A percentile compares a stretch with the other conserved stretches of the same genome.
Conservation (phyloP, 2,797 vertebrate species). For the Threskiornis aethiopicus region DNA sequence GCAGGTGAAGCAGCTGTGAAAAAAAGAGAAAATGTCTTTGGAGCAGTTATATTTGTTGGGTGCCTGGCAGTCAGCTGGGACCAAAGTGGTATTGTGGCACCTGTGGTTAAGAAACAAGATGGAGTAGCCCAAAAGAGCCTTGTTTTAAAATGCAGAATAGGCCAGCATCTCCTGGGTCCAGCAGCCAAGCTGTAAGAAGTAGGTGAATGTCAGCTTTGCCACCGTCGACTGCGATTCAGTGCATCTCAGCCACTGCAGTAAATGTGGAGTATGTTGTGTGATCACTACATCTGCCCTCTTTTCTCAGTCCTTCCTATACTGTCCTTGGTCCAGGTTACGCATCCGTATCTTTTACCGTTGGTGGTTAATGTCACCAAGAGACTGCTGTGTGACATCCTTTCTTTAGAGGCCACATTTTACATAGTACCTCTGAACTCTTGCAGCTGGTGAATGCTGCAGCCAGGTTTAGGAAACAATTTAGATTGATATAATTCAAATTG, state of each 20-base stretch:
- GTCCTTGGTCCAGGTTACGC: not conserved
- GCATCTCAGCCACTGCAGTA: not conserved
- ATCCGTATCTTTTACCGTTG: not conserved
- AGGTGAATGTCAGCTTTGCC: not conserved
- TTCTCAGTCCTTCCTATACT: not conserved
- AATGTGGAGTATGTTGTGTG: not conserved
- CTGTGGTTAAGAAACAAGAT: not conserved
- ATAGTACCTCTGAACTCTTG: not conserved
- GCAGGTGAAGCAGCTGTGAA: not conserved
- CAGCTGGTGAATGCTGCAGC: not conserved
- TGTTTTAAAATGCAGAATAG: not conserved
- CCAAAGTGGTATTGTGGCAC: not conserved
- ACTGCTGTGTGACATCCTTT: not conserved
- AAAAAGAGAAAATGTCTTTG: not conserved
- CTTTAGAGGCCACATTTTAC: not conserved
- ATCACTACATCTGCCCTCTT: not conserved
- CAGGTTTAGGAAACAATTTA: not conserved
- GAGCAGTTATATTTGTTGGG: not conserved
- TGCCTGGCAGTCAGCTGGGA: not conserved
- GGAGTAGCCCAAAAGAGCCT: not conserved
- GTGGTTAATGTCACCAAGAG: not conserved
- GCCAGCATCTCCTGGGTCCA: not conserved
- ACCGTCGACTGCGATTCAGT: accelerated
- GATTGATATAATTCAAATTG: not conserved
- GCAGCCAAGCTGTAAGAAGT: not conserved